Conservation (phyloP, 2,888 invertebrate genomes). For the Dryocosmus kuriphilus region DNA sequence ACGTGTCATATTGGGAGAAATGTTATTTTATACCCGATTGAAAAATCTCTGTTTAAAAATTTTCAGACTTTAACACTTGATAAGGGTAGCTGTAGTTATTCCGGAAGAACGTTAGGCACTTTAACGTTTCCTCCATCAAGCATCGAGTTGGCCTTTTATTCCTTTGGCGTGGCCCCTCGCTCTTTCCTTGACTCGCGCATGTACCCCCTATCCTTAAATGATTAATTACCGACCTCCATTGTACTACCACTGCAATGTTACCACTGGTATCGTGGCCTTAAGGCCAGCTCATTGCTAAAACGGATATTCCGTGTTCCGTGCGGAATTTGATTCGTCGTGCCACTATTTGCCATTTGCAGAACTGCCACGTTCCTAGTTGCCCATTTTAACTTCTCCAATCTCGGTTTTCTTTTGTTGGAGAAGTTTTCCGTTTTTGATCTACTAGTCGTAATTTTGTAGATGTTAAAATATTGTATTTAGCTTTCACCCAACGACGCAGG, state of each 20-base stretch:
- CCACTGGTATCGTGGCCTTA: slow-evolving; percentile 56
- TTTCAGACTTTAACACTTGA: slow-evolving; percentile 48
- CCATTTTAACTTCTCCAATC: background rate
- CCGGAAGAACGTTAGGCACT: slow-evolving; percentile 65
- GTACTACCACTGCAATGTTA: slow-evolving; percentile 29
- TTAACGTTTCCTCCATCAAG: slow-evolving; percentile 68
- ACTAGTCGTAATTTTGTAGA: too few relatives aligned
- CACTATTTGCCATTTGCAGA: slow-evolving; percentile 25
- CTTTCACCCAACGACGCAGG: too few relatives aligned
- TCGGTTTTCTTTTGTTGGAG: too few relatives aligned
- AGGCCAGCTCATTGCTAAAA: slow-evolving; percentile 73
- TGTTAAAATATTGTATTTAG: too few relatives aligned
- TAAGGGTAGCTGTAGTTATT: slow-evolving; percentile 15
- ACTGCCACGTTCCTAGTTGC: background rate
- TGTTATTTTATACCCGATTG: too few relatives aligned
- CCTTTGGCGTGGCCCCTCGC: slow-evolving; percentile 53
- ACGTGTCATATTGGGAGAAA: background rate
- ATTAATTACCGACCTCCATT: slow-evolving; percentile 74
- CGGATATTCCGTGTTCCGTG: slow-evolving; percentile 74
- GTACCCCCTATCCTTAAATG: slow-evolving; percentile 67
- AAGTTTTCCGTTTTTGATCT: too few relatives aligned
- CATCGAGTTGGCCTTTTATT: slow-evolving; percentile 62
- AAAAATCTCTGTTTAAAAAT: too few relatives aligned
- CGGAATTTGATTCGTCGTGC: slow-evolving; percentile 44
- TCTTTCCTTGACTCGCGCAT: slow-evolving; percentile 50